Conservation (phyloP, 2,113 vertebrate genomes). For the Epinephelus cyanopodus region DNA sequence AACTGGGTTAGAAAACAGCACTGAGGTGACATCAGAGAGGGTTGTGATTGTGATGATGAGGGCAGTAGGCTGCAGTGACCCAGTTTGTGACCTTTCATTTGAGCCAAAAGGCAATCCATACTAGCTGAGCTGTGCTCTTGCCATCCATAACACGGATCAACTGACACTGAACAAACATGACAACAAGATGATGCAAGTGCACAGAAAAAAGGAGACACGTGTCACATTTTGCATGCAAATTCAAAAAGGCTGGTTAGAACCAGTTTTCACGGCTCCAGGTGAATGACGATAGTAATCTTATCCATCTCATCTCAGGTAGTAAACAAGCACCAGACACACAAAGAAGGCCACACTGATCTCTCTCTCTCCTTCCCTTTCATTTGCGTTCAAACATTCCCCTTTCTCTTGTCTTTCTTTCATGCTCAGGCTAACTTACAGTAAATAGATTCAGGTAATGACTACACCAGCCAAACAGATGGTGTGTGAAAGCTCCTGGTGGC, state of each 20-base stretch:
- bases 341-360: conserved; percentile 1
- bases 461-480: neutral
- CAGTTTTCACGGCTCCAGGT: conserved; percentile 23
- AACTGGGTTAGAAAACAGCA: neutral
- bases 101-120: neutral
- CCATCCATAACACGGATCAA: conserved; percentile 7
- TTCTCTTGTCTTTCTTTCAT: neutral
- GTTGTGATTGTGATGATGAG: neutral
- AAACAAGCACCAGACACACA: neutral
- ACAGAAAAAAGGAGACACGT: neutral
- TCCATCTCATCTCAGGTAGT: conserved; percentile 16
- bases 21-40: neutral
- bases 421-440: neutral
- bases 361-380: neutral
- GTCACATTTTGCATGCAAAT: conserved; percentile 14
- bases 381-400: neutral
- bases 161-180: neutral
- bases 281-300: conserved; percentile 41
- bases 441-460: neutral
- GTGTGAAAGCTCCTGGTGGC: conserved; percentile 14
- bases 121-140: neutral
- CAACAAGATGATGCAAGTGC: neutral
- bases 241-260: conserved; percentile 40
- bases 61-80: neutral
- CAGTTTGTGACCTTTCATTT: neutral